Evolutionary conservation across 2,888 invertebrate species (phyloP).

Genomic region (Antheraea assamensis): DNA sequence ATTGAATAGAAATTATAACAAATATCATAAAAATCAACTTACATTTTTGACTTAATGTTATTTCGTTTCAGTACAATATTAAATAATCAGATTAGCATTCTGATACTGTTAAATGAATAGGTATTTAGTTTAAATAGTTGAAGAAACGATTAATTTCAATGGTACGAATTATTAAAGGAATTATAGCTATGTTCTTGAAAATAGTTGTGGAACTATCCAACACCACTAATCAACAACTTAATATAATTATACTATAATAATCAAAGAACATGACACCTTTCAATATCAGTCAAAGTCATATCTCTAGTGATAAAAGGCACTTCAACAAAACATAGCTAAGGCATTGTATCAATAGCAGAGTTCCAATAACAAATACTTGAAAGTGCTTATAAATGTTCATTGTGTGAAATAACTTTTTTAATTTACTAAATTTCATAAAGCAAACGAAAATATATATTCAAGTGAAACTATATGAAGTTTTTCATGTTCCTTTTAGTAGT

Average conservation of each 20-base stretch:
- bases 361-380: too few relatives aligned
- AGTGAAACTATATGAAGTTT: too few relatives aligned
- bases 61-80: background rate
- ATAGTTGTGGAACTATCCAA: background rate
- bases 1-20: too few relatives aligned
- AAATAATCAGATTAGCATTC: background rate
- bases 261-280: background rate
- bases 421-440: too few relatives aligned
- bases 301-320: slow-evolving; percentile 1
- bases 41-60: background rate
- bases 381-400: background rate
- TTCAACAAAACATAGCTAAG: background rate
- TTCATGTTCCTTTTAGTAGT: too few relatives aligned
- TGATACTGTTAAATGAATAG: background rate
- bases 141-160: background rate
- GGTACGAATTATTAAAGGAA: background rate
- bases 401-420: too few relatives aligned
- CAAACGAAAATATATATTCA: too few relatives aligned
- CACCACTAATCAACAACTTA: background rate
- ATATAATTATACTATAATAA: background rate
- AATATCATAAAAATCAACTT: background rate
- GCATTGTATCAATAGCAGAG: too few relatives aligned
- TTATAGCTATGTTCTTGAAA: background rate
- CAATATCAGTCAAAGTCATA: background rate
- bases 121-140: too few relatives aligned